Percentiles rank a stretch among this genome's conserved stretches.
Evolutionary conservation across 1,140 invertebrate genomes (phyloP).

Genomic region (Anagrus nilaparvatae): DNA sequence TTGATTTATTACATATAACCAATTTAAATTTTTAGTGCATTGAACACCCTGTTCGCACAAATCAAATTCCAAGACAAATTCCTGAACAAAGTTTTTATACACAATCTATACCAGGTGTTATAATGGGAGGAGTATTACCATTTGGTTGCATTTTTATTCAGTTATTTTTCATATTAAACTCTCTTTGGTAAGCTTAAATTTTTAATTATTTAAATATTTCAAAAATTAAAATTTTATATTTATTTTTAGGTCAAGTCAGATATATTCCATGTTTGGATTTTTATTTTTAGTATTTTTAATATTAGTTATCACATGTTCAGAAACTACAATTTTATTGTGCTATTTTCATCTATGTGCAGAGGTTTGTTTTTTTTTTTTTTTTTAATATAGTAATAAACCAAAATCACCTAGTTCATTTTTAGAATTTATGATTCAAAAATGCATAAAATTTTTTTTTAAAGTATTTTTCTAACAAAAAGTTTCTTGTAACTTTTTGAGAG

Average conservation of each 20-base stretch:
- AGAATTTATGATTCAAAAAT: neutral
- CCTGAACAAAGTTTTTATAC: constrained; percentile 97
- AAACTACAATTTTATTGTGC: constrained; percentile 94
- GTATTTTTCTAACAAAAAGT: too few species aligned
- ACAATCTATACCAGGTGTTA: constrained; percentile 79
- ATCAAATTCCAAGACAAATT: constrained; percentile 97
- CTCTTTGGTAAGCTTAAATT: constrained; percentile 69
- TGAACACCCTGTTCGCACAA: constrained; percentile 94
- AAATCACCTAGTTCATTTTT: neutral
- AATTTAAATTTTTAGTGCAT: constrained; percentile 67
- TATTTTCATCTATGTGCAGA: constrained; percentile 99
- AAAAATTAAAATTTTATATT: too few species aligned
- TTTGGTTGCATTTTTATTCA: constrained; percentile 99
- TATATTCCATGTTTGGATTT: constrained; percentile 99
- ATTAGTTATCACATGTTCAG: constrained; percentile 94
- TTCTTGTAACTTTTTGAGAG: constrained; percentile 5
- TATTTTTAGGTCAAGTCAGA: constrained; percentile 59
- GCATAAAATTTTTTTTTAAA: too few species aligned
- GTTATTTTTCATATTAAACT: constrained; percentile 97
- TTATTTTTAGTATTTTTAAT: constrained; percentile 96
- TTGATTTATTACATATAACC: neutral
- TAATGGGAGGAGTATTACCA: constrained; percentile 97
- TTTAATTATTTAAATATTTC: neutral
- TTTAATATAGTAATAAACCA: constrained; percentile 6
- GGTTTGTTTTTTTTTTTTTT: constrained; percentile 41